Conservation (phyloP, 1,140 invertebrate genomes). For the Caenorhabditis tropicalis region DNA sequence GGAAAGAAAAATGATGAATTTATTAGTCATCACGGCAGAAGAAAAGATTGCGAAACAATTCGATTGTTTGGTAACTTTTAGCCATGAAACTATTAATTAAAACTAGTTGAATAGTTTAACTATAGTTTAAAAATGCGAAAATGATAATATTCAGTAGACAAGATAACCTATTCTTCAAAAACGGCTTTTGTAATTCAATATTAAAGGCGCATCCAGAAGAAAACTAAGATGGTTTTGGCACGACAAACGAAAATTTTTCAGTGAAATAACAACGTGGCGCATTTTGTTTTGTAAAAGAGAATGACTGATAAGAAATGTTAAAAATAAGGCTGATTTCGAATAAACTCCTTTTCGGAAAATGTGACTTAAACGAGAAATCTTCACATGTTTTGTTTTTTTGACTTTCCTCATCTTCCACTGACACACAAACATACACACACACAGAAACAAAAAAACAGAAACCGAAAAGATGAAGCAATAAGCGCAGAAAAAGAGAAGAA, state of each 20-base stretch:
- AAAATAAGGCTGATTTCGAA: too few relatives aligned
- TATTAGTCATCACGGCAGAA: neutral
- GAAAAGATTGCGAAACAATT: neutral
- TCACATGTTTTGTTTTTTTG: neutral
- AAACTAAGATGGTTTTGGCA: neutral
- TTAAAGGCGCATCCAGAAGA: neutral
- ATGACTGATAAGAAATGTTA: too few relatives aligned
- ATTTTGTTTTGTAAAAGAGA: too few relatives aligned
- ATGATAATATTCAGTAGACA: too few relatives aligned
- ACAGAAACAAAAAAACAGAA: neutral
- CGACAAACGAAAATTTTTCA: neutral
- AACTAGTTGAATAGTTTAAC: too few relatives aligned
- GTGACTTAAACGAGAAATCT: too few relatives aligned
- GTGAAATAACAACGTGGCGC: too few relatives aligned
- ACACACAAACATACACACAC: neutral
- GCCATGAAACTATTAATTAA: too few relatives aligned
- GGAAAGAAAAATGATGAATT: neutral
- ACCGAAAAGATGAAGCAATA: conserved; percentile 41
- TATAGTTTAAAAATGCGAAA: too few relatives aligned
- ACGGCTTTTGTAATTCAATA: neutral
- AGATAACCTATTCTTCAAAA: too few relatives aligned
- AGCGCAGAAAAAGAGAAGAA: conserved; percentile 12
- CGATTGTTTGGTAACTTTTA: too few relatives aligned
- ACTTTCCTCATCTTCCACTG: neutral
- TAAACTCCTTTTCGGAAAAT: too few relatives aligned